A percentile compares a stretch with the other conserved stretches of the same genome.
Evolutionary conservation across 2,113 vertebrate genomes (phyloP).

Genomic region (Butorides virescens): DNA sequence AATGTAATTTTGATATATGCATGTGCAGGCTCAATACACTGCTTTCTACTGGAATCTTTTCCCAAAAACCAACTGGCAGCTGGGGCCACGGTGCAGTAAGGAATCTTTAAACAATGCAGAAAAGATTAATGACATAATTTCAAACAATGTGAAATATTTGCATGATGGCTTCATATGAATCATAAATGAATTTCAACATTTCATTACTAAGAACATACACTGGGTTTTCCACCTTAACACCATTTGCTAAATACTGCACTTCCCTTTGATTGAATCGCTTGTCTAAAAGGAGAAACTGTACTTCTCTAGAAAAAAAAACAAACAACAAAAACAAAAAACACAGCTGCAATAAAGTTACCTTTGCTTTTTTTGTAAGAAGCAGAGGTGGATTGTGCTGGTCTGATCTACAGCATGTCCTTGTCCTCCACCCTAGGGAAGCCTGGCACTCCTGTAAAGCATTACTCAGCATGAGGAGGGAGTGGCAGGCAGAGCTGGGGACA

Average conservation of each 20-base stretch:
- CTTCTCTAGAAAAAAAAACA: not conserved
- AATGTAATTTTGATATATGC: not conserved
- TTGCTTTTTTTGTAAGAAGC: not conserved
- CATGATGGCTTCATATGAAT: not conserved
- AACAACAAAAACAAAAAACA: too few species aligned
- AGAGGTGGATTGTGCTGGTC: not conserved
- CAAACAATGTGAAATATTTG: not conserved
- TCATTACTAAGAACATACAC: not conserved
- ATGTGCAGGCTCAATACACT: rapidly evolving
- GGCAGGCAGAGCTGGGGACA: not conserved
- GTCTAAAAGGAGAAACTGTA: not conserved
- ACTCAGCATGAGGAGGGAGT: not conserved
- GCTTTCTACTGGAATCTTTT: not conserved
- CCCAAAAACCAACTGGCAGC: not conserved
- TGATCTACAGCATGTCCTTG: not conserved
- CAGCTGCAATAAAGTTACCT: not conserved
- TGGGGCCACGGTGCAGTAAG: not conserved
- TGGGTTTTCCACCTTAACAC: not conserved
- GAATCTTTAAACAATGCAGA: not conserved
- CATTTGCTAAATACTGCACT: not conserved
- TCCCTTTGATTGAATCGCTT: not conserved
- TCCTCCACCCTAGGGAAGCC: not conserved
- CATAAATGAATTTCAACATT: not conserved
- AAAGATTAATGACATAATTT: not conserved
- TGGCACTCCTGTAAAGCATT: not conserved